These are phyloP conservation scores for Drosophila erecta DNA, from an alignment of 1,140 invertebrate genomes.

Conservation along the genomic window DNA sequence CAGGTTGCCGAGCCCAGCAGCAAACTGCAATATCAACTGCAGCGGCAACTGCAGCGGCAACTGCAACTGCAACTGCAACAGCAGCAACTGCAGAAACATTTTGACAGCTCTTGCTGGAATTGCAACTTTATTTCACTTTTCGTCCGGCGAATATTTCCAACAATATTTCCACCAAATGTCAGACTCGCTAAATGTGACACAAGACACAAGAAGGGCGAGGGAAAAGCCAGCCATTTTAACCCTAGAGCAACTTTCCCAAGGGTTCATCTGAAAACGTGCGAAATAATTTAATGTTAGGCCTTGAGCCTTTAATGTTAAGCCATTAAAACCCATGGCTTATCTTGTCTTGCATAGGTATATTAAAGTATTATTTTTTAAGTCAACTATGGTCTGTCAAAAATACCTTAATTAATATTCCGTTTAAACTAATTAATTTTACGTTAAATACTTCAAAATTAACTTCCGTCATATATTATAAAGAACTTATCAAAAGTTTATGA, in stretches of 20 bases:
- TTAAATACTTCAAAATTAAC: no score
- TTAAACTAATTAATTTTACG: no score
- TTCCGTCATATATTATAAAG: neutral
- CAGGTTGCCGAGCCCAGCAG: constrained; percentile 47
- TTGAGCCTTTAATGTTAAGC: neutral
- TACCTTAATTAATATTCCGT: no score
- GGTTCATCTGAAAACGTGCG: neutral
- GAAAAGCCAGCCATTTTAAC: constrained; percentile 5
- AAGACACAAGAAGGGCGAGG: constrained; percentile 33
- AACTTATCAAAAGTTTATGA: neutral
- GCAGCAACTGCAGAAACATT: constrained; percentile 65
- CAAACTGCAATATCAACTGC: constrained; percentile 36
- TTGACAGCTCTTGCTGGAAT: constrained; percentile 70
- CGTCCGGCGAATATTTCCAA: constrained; percentile 38
- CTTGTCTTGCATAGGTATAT: no score
- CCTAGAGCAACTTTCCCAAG: constrained; percentile 7
- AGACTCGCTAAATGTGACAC: constrained; percentile 67
- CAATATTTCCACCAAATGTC: constrained; percentile 68
- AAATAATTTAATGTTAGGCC: neutral
- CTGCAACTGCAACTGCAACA: constrained; percentile 8
- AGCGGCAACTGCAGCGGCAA: constrained; percentile 10
- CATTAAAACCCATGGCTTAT: neutral
- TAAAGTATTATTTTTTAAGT: no score
- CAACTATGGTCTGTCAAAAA: no score
- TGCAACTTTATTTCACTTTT: constrained; percentile 75